These are phyloP conservation scores for Piezodorus guildinii DNA, from an alignment of 1,140 invertebrate genomes.

Conservation along the genomic window DNA sequence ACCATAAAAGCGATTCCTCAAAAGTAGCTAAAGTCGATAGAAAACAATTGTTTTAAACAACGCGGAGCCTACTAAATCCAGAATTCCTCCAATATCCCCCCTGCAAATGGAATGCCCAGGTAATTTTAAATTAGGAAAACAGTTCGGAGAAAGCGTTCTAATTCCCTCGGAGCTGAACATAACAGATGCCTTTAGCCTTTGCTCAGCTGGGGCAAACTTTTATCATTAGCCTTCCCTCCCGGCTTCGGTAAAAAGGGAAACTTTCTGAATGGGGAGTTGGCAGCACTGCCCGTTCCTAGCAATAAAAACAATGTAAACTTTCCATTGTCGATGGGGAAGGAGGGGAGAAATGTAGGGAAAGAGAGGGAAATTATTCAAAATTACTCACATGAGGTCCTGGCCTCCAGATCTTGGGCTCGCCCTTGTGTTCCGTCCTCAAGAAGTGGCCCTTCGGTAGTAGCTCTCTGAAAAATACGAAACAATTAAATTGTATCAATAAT, in stretches of 20 bases:
- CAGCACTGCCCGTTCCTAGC: slow-evolving; percentile 5
- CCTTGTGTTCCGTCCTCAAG: slow-evolving; percentile 56
- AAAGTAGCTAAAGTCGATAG: too few species aligned
- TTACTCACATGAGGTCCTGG: slow-evolving; percentile 48
- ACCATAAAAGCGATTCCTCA: too few species aligned
- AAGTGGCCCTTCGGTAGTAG: slow-evolving; percentile 61
- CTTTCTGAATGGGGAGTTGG: slow-evolving; percentile 4
- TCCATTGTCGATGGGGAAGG: slow-evolving; percentile 17
- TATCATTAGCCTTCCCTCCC: neutral
- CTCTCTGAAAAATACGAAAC: slow-evolving; percentile 38
- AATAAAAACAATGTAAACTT: neutral
- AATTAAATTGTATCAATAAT: neutral
- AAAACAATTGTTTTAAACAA: too few species aligned
- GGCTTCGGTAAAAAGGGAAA: slow-evolving; percentile 6
- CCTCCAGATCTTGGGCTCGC: slow-evolving; percentile 45
- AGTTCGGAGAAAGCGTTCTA: neutral
- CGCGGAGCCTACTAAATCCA: too few species aligned
- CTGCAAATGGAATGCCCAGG: too few species aligned
- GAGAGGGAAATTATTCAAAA: slow-evolving; percentile 5
- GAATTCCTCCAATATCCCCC: too few species aligned
- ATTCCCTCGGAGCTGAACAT: neutral
- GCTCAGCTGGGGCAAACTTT: too few species aligned
- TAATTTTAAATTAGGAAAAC: neutral
- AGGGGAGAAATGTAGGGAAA: too few species aligned
- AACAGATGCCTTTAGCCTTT: too few species aligned